Base-by-base conservation (phyloP, 2,797 vertebrate genomes). In the Myotis findleyi region DNA sequence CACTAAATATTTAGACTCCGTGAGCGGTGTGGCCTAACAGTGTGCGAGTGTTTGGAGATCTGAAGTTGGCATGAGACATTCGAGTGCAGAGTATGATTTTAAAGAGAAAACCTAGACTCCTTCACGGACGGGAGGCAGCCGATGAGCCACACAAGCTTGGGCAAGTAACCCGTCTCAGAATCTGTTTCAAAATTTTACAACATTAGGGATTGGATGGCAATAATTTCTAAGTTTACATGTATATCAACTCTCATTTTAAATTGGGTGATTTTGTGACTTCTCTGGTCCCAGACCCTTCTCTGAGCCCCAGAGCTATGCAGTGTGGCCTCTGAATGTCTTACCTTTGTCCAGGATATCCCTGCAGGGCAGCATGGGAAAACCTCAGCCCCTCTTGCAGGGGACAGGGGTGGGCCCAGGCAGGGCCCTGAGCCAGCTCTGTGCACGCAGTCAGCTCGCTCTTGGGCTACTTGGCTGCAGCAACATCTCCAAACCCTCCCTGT, bases 1-100 rank as follows among this genome's bases (percentile, higher is more conserved):
- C 76, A 89, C 80, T 97, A 93, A 96, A 80, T 95, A 94, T 97
- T 97, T 94, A 89, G 21, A 44, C 81, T 68, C 68, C 12, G 17
- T 80, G 82, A 91, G 95, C 33, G 27, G 41, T 95, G 93, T 85
- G 84, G 93, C 53, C 81, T 68, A n/a, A 77, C 57, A 87, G 36
- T 16, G 87, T 69, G 81, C 72, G 93, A 64, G 87, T 77, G 81
- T 95, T 92, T 96, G 83, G 69, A 85, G 69, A 87, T 77, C 64
- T 86, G 30, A 93, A 66, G 79, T 25, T 94, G 92, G 92, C 84
- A 73, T 7, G 44, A 57, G 72, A 91, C 21, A 33, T 11, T 23
- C 90, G 44, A 69, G 57, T 27, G 16, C 30, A 57, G 41, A 87
- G 49, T 33, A 18, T 75, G 77, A 93, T 53, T 71, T 36, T 90